Evolutionary conservation across 2,113 vertebrate species (phyloP).

Genomic region (Otolemur garnettii): DNA sequence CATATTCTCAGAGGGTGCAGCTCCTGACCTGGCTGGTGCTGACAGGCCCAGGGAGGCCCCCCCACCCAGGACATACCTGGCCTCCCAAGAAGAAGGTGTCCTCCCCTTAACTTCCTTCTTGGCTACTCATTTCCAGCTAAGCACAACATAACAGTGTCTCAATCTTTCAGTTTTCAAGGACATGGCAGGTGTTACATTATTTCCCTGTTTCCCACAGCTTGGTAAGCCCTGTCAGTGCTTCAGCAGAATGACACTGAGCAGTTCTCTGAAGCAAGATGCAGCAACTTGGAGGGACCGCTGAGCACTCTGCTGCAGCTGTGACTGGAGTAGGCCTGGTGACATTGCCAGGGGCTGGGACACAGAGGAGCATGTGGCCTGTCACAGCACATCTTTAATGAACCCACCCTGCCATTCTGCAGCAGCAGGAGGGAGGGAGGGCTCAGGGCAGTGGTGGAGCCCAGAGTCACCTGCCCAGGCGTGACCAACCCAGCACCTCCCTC

Average conservation of each 20-base stretch:
- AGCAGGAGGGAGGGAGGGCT: background rate
- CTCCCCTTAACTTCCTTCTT: background rate
- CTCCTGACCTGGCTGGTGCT: background rate
- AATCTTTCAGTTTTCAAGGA: conserved; percentile 30
- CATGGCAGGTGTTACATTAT: background rate
- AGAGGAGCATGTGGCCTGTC: background rate
- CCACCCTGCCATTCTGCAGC: background rate
- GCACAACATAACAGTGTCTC: background rate
- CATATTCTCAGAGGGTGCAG: background rate
- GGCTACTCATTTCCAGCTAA: background rate
- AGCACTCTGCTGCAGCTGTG: background rate
- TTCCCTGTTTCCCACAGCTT: background rate
- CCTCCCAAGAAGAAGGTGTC: background rate
- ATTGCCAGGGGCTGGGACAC: too few relatives aligned
- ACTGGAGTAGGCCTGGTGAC: too few relatives aligned
- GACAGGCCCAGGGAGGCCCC: background rate
- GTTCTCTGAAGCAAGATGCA: background rate
- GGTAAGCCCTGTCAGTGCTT: background rate
- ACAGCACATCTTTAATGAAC: background rate
- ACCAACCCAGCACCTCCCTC: too few relatives aligned
- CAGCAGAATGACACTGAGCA: background rate
- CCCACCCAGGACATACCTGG: too few relatives aligned
- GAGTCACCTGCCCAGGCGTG: background rate
- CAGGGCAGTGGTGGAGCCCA: background rate
- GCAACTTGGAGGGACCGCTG: background rate